phyloP scores from a whole-genome alignment of 2,888 invertebrate genomes.

The Sphaerophoria taeniata region DNA sequence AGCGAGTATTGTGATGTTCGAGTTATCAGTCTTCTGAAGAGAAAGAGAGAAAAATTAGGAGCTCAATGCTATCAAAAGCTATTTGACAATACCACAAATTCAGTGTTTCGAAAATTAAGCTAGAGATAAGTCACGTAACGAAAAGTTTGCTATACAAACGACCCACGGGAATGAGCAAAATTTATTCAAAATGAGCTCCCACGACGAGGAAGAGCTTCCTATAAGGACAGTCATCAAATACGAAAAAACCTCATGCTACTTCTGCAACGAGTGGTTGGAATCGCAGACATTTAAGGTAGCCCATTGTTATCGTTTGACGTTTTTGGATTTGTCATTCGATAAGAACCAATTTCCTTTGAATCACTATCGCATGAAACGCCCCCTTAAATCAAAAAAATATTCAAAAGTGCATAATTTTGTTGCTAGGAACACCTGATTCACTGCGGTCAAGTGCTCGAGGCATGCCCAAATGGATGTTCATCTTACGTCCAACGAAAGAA shows the following conservation, averaged over 20 bases:
- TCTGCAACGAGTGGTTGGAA: slow-evolving; percentile 87
- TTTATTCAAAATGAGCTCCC: slow-evolving; percentile 39
- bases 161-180: slow-evolving; percentile 2
- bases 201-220: slow-evolving; percentile 45
- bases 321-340: slow-evolving; percentile 6
- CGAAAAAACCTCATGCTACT: slow-evolving; percentile 86
- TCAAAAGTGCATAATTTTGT: neutral
- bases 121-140: slow-evolving; percentile 44
- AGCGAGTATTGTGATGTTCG: neutral
- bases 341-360: slow-evolving; percentile 21
- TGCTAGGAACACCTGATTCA: slow-evolving; percentile 86
- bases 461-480: slow-evolving; percentile 88
- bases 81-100: slow-evolving; percentile 37
- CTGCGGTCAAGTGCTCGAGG: slow-evolving; percentile 89
- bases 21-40: slow-evolving; percentile 29
- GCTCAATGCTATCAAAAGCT: slow-evolving; percentile 42
- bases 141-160: neutral
- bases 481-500: slow-evolving; percentile 88
- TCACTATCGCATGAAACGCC: slow-evolving; percentile 49
- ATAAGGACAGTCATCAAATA: slow-evolving; percentile 81
- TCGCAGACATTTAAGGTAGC: slow-evolving; percentile 86
- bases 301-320: slow-evolving; percentile 23
- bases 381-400: slow-evolving; percentile 55
- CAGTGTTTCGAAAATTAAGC: slow-evolving; percentile 52
- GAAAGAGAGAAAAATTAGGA: slow-evolving; percentile 1